Conservation (phyloP, 2,113 vertebrate species). For the Zosterops lateralis region DNA sequence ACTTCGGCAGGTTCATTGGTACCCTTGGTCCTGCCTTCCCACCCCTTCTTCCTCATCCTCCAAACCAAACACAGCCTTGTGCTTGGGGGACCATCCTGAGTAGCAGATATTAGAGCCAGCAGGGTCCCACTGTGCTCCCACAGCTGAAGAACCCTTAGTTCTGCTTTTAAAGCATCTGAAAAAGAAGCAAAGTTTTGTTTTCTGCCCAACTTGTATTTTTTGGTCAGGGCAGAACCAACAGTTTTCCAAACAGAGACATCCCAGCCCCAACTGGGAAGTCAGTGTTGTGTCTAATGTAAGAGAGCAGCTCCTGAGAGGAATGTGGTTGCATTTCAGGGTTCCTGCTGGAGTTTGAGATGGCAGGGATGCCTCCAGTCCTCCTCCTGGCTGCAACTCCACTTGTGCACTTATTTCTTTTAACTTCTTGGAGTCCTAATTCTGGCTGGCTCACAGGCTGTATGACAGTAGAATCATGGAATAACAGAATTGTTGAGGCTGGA, state of each 20-base stretch:
- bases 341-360: neutral
- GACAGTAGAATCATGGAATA: neutral
- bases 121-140: neutral
- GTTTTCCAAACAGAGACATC: neutral
- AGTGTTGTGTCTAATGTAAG: neutral
- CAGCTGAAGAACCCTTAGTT: neutral
- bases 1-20: neutral
- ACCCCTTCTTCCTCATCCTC: neutral
- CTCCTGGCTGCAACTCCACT: neutral
- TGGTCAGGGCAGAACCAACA: neutral
- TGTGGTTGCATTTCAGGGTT: neutral
- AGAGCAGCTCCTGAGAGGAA: neutral
- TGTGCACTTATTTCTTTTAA: neutral
- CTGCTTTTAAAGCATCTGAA: neutral
- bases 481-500: neutral
- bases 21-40: neutral
- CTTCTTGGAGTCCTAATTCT: neutral
- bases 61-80: fast-evolving
- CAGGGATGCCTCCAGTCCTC: neutral
- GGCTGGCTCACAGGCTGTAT: neutral
- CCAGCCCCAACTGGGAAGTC: neutral
- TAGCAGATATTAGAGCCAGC: neutral
- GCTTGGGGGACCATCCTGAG: fast-evolving
- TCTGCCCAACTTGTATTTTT: neutral
- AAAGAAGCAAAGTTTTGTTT: neutral